Evolutionary conservation across 2,797 vertebrate genomes (phyloP).

Genomic region (Erethizon dorsatum): DNA sequence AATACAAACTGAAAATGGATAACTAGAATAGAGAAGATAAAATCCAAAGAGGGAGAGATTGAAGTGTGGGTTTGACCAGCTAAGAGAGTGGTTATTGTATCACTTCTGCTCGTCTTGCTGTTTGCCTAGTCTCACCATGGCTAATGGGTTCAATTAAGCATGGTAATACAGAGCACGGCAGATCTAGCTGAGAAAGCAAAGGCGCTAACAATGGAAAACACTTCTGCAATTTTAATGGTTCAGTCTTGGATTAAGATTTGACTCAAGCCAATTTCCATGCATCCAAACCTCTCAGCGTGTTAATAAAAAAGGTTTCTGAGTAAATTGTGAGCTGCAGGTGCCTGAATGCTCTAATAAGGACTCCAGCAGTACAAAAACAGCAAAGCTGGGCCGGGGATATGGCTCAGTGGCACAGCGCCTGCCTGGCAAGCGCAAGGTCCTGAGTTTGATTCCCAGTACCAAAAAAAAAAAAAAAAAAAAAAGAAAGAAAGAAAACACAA

Average conservation of each 20-base stretch:
- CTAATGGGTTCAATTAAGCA: slow-evolving; percentile 55
- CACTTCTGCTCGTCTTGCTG: neutral
- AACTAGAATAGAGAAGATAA: slow-evolving; percentile 35
- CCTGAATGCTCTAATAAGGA: neutral
- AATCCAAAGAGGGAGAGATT: neutral
- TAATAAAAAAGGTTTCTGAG: neutral
- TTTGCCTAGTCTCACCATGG: neutral
- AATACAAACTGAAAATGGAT: slow-evolving; percentile 47
- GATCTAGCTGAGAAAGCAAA: neutral
- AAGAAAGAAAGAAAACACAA: too few species aligned
- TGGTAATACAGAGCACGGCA: neutral
- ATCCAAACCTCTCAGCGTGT: neutral
- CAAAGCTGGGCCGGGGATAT: neutral
- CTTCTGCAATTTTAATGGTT: slow-evolving; percentile 46
- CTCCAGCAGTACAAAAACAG: neutral
- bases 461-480: too few species aligned
- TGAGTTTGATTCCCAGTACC: too few species aligned
- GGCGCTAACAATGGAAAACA: neutral
- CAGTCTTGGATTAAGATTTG: slow-evolving; percentile 59
- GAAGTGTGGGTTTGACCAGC: neutral
- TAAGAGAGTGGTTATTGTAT: neutral
- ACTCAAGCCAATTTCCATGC: slow-evolving; percentile 6
- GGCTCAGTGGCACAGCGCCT: too few species aligned
- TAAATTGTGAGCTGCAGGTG: neutral
- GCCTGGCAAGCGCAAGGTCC: too few species aligned